Evolutionary conservation across 1,140 invertebrate species (phyloP), one percentile per base, ranked within the genome.

Genomic region (Neelides sp.): DNA sequence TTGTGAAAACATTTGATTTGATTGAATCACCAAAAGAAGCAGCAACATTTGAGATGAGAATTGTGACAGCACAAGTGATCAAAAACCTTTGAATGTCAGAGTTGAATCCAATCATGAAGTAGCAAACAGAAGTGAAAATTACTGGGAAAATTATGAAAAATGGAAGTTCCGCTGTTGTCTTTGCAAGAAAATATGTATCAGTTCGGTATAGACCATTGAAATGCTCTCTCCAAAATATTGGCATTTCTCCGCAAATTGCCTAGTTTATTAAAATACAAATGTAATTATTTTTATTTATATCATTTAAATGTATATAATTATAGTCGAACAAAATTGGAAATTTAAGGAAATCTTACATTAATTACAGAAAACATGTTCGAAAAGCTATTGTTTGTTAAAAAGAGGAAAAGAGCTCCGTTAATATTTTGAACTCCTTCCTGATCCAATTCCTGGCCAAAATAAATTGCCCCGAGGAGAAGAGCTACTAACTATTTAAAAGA

Each of bases 381-480:
- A 58, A 65, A 69, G 23, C 64, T 72, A 37, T 65, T 55, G 41
- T 70, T 67, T 3, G 63, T 66, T 17, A 71, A 50, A 19, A 71
- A 44, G 0, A 72, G 55, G 48, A 72, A 74, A 13, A 73, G 43
- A 4, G 66, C 65, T 20, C 74, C 74, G 57, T 72, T 75, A 22
- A 75, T 67, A 57, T 74, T 74, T 58, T 65, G 64, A 12, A 75
- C 62, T 2, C 67, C 69, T 36, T 65, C 62, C 52, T 73, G 68
- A 42, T 65, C 58, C 12, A 65, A 41, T 55, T 64, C 58, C 45
- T 71, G 70, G 12, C 66, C 57, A 22, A 69, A 67, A 52, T 70
- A 75, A 5, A 75, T 62, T 3, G 71, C 39, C 22, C 72, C 71
- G n/a, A 75, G 40, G 1, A 74, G 36, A 4, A 69, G 12, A 12